Percentiles rank a stretch among this genome's conserved stretches.
phyloP scores from a whole-genome alignment of 2,113 vertebrate species.

The Trematomus loennbergii region DNA sequence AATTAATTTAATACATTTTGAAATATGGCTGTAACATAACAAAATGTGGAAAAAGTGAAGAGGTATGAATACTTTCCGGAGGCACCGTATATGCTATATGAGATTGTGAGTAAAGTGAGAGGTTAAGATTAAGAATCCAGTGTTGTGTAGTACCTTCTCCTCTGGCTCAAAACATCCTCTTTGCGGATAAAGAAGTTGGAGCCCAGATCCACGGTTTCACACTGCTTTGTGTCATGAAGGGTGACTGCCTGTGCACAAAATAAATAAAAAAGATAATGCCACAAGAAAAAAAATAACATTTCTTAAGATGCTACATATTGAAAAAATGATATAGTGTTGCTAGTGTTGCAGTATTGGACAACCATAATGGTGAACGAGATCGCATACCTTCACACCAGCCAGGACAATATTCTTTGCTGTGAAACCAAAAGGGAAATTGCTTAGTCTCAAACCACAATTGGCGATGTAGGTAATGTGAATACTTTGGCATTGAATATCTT shows the following conservation, averaged over 20 bases:
- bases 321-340: background rate
- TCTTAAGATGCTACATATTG: background rate
- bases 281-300: background rate
- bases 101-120: background rate
- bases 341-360: background rate
- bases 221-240: slow-evolving; percentile 92
- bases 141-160: slow-evolving; percentile 85
- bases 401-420: slow-evolving; percentile 97
- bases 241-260: slow-evolving; percentile 87
- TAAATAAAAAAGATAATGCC: background rate
- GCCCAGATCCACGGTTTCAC: slow-evolving; percentile 91
- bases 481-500: background rate
- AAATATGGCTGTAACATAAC: too few relatives aligned
- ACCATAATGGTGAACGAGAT: background rate
- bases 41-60: too few relatives aligned
- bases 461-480: background rate
- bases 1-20: too few relatives aligned
- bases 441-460: slow-evolving; percentile 2
- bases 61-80: too few relatives aligned
- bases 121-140: background rate
- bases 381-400: slow-evolving; percentile 94
- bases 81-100: background rate
- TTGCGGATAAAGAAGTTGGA: slow-evolving; percentile 95
- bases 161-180: slow-evolving; percentile 90
- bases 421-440: slow-evolving; percentile 38